Evolutionary conservation across 2,888 invertebrate species (phyloP).

Genomic region (Cepaea hortensis): DNA sequence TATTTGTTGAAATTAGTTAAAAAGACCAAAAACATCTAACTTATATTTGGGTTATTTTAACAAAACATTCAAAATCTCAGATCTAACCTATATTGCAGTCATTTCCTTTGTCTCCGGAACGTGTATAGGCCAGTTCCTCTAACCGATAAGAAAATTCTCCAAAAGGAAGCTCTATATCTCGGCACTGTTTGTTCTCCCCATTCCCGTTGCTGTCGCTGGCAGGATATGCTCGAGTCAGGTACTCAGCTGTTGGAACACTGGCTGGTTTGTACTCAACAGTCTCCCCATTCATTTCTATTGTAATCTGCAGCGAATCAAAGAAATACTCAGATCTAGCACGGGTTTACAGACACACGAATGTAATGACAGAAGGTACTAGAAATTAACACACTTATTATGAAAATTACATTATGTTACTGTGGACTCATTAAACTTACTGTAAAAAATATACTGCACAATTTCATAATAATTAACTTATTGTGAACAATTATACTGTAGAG

Average conservation of each 20-base stretch:
- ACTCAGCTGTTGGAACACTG: conserved; percentile 59
- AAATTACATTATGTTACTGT: no score
- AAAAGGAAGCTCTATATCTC: conserved; percentile 49
- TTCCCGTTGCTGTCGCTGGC: conserved; percentile 49
- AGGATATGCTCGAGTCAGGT: conserved; percentile 55
- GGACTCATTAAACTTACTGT: no score
- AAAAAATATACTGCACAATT: neutral
- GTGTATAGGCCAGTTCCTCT: conserved; percentile 77
- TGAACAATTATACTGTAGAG: no score
- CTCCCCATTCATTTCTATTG: conserved; percentile 69
- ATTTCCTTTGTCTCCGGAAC: conserved; percentile 79
- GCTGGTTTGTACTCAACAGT: conserved; percentile 61
- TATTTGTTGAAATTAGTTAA: no score
- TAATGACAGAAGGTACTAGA: no score
- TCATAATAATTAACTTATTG: no score
- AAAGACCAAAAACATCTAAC: no score
- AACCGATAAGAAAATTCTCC: conserved; percentile 70
- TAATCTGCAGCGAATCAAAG: conserved; percentile 59
- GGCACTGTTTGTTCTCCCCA: conserved; percentile 16
- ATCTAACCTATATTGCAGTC: conserved; percentile 76
- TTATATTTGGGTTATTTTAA: no score
- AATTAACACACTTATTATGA: no score
- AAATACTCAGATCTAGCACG: neutral
- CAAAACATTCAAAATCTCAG: no score
- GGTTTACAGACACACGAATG: neutral